Evolutionary conservation across 2,797 vertebrate genomes (phyloP).

Genomic region (Microctenopoma lineatum): DNA sequence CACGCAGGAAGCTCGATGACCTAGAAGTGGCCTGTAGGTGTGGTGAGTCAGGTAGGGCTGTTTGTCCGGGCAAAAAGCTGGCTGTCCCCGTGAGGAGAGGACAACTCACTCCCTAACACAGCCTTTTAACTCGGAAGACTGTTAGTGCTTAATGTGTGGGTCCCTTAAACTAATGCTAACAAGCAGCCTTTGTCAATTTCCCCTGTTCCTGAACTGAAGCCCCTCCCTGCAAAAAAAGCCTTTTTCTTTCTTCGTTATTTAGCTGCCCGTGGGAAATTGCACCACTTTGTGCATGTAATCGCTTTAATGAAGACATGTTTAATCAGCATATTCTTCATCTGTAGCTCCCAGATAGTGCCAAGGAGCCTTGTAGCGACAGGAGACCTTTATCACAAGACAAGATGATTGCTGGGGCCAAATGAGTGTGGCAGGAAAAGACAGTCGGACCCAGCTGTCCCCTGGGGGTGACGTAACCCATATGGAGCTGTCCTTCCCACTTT

Average conservation of each 20-base stretch:
- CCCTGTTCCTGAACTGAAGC: conserved; percentile 25
- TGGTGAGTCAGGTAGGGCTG: conserved; percentile 84
- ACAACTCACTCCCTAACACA: conserved; percentile 58
- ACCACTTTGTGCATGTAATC: conserved; percentile 77
- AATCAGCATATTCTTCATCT: conserved; percentile 77
- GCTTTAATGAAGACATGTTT: conserved; percentile 84
- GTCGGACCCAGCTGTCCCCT: conserved; percentile 67
- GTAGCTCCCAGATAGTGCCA: conserved; percentile 79
- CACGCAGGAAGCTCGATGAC: conserved; percentile 76
- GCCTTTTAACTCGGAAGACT: conserved; percentile 62
- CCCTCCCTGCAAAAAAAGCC: conserved; percentile 30
- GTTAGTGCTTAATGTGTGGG: conserved; percentile 58
- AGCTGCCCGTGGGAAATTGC: conserved; percentile 77
- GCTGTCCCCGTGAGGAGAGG: conserved; percentile 71
- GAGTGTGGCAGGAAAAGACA: conserved; percentile 83
- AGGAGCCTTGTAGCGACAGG: conserved; percentile 80
- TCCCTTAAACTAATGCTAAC: conserved; percentile 65
- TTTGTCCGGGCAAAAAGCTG: conserved; percentile 57
- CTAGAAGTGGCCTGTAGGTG: conserved; percentile 83
- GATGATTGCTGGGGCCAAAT: conserved; percentile 80
- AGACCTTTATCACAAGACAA: conserved; percentile 86
- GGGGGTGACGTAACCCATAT: conserved; percentile 77
- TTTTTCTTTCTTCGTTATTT: conserved; percentile 58
- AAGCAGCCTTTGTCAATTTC: conserved; percentile 55
- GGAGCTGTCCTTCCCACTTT: conserved; percentile 79